Evolutionary conservation across 2,113 vertebrate genomes (phyloP).

Genomic region (Cyanoderma ruficeps): DNA sequence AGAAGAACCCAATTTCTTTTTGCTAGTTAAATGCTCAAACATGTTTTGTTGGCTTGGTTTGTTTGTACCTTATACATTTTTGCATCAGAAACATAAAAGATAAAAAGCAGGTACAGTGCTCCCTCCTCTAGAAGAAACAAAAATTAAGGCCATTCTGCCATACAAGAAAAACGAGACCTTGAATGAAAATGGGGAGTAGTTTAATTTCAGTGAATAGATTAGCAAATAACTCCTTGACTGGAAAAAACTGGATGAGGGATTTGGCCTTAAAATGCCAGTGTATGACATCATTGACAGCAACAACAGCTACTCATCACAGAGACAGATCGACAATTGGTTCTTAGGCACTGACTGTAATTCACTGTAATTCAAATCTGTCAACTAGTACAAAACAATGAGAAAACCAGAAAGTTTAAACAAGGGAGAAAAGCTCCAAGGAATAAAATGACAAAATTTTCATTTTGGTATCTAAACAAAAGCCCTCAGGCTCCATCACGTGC

Average conservation of each 20-base stretch:
- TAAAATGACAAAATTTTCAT: not conserved
- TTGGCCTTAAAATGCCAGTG: not conserved
- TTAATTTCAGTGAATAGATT: not conserved
- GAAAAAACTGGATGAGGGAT: not conserved
- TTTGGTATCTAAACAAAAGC: not conserved
- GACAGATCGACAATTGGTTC: not conserved
- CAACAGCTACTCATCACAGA: not conserved
- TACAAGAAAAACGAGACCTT: not conserved
- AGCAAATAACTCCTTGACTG: not conserved
- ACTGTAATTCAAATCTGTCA: not conserved
- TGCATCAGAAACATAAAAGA: not conserved
- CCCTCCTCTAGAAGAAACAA: not conserved
- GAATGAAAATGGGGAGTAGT: not conserved
- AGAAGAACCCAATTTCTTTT: not conserved
- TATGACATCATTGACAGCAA: not conserved
- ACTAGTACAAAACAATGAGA: not conserved
- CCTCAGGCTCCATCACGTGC: not conserved
- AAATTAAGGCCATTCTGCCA: accelerated
- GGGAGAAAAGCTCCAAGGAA: not conserved
- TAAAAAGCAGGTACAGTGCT: not conserved
- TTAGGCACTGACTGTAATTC: not conserved
- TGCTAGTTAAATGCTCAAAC: not conserved
- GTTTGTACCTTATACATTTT: not conserved
- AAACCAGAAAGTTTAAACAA: not conserved
- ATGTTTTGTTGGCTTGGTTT: not conserved